Conservation (phyloP, 1,140 invertebrate genomes). For the Ceratina australensis region DNA sequence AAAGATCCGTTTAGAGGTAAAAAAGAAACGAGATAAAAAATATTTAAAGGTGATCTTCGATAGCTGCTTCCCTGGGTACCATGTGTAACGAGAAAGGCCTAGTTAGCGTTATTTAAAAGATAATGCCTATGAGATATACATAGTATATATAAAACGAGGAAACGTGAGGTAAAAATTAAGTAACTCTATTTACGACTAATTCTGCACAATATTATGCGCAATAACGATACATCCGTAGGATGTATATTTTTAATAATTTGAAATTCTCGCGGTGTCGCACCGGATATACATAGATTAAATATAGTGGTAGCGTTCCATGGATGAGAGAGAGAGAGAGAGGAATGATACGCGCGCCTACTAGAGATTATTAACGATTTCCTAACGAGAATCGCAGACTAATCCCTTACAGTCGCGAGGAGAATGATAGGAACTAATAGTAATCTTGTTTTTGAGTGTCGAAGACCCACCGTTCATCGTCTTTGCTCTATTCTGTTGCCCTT, state of each 20-base stretch:
- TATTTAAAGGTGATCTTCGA: slow-evolving; percentile 40
- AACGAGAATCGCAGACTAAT: slow-evolving; percentile 21
- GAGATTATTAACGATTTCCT: slow-evolving; percentile 33
- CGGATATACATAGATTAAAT: slow-evolving; percentile 28
- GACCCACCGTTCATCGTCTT: slow-evolving; percentile 53
- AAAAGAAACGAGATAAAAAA: slow-evolving; percentile 13
- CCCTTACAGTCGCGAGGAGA: slow-evolving; percentile 13
- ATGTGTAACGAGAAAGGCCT: slow-evolving; percentile 45
- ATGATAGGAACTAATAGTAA: slow-evolving; percentile 56
- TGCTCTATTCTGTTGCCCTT: slow-evolving; percentile 28
- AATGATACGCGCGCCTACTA: slow-evolving; percentile 35
- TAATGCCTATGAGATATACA: slow-evolving; percentile 29
- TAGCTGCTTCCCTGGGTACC: slow-evolving; percentile 35
- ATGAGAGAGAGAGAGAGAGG: slow-evolving; percentile 1
- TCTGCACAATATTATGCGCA: slow-evolving; percentile 71
- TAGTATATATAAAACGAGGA: neutral
- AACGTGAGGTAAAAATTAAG: neutral
- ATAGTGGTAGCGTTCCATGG: slow-evolving; percentile 25
- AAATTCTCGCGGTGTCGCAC: slow-evolving; percentile 43
- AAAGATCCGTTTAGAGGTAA: slow-evolving; percentile 16
- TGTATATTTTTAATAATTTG: slow-evolving; percentile 64
- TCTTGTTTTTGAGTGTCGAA: slow-evolving; percentile 64
- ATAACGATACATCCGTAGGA: slow-evolving; percentile 56
- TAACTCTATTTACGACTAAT: slow-evolving; percentile 56
- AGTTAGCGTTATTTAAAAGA: slow-evolving; percentile 32